Base-by-base conservation (phyloP, 2,113 vertebrate species). In the Silurus glanis region DNA sequence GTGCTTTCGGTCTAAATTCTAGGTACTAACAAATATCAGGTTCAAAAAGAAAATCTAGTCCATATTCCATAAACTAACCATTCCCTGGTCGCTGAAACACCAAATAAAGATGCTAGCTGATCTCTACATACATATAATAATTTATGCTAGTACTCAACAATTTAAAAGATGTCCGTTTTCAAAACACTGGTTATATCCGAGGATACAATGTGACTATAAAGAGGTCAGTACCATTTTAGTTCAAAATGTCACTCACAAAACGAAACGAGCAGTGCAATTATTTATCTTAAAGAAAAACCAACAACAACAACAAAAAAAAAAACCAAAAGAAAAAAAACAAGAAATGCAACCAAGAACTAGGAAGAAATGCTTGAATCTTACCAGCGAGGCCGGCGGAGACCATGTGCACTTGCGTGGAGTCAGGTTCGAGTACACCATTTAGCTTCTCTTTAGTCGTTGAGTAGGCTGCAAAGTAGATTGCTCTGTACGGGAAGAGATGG, bases 391-490 rank as follows among this genome's bases (percentile, higher is more conserved):
- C 97, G 89, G 98, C 98, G 59, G 98, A 99, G 92, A 97, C 93
- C 97, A 99, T 98, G 94, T 99, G 97, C 92, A 99, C 98, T 93
- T 96, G 96, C 89, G 96, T 98, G 83, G 98, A 98, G 92, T 99
- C 97, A 53, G 97, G 95, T 91, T 95, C 96, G 89, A 99, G 96
- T 90, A 99, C 90, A 83, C 66, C 94, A 92, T 98, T 99, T 92
- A 99, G 91, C 89, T 95, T 97, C 93, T 99, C 98, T 91, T 99
- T 99, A 91, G 97, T 95, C 90, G 96, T 97, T 59, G 98, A 99
- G 92, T 99, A 99, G 87, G 98, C 97, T 85, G 97, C 98, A 95
- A 99, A 99, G 91, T 99, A 99, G 94, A 99, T 98, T 1, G 98
- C 98, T 93, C 98, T 99, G 94, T 84, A n/a, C 45, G 64, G 58